Percentiles rank a stretch among this genome's conserved stretches.
Evolutionary conservation across 1,140 invertebrate species (phyloP).

Genomic region (Caerostris extrusa): DNA sequence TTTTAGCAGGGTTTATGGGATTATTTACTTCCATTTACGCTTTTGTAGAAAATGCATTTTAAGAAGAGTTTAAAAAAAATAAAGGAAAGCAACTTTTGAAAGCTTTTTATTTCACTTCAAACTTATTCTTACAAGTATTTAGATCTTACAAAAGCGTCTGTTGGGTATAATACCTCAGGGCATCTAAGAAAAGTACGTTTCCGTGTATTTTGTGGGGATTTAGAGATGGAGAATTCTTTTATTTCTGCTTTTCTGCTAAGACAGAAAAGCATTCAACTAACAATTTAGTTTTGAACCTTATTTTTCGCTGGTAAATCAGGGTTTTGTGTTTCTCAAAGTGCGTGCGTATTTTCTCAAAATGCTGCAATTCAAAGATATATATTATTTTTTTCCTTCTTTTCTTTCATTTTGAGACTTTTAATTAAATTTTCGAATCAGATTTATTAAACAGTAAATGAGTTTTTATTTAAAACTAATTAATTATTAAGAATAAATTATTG

Average conservation of each 20-base stretch:
- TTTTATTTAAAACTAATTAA: too few species aligned
- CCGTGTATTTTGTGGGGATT: constrained; percentile 48
- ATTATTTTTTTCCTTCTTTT: too few species aligned
- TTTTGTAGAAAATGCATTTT: not conserved
- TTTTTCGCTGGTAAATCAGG: not conserved
- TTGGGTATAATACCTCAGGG: constrained; percentile 41
- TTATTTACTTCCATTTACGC: constrained; percentile 38
- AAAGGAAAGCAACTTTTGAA: not conserved
- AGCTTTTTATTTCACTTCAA: constrained; percentile 24
- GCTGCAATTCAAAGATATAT: too few species aligned
- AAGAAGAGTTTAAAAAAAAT: not conserved
- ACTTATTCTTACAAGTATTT: constrained; percentile 37
- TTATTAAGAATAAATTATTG: too few species aligned
- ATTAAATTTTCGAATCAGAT: too few species aligned
- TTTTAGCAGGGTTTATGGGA: not conserved
- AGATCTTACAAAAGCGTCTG: constrained; percentile 14
- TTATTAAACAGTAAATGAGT: too few species aligned
- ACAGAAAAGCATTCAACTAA: not conserved
- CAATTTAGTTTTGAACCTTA: not conserved
- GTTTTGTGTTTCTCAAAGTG: not conserved
- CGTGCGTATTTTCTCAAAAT: too few species aligned
- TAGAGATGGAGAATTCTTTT: not conserved
- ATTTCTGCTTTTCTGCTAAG: not conserved
- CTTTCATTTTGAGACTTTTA: too few species aligned
- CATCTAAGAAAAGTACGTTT: constrained; percentile 55